Evolutionary conservation across 2,888 invertebrate genomes (phyloP).

Genomic region (Zygogramma bicolorata): DNA sequence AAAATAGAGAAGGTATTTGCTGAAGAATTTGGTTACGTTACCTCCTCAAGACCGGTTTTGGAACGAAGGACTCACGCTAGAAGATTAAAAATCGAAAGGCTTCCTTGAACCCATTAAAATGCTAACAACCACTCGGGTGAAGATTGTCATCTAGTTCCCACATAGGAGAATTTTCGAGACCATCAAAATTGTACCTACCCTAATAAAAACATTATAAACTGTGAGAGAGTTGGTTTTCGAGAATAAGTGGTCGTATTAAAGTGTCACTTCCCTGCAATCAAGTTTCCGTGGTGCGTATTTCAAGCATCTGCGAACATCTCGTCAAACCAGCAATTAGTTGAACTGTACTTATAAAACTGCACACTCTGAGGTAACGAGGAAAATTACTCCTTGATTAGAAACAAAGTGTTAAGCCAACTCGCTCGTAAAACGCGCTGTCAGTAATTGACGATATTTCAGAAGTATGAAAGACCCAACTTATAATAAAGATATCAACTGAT

Average conservation of each 20-base stretch:
- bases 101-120: neutral
- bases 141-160: neutral
- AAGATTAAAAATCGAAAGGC: neutral
- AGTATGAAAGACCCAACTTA: too few relatives aligned
- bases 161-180: neutral
- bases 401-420: too few relatives aligned
- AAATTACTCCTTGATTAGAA: too few relatives aligned
- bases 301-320: neutral
- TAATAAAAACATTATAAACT: neutral
- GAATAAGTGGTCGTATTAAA: neutral
- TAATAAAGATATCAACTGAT: too few relatives aligned
- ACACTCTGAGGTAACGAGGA: neutral
- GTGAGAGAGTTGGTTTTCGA: neutral
- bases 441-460: too few relatives aligned
- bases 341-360: neutral
- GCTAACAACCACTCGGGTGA: neutral
- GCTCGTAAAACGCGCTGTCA: too few relatives aligned
- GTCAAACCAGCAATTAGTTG: neutral
- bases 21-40: too few relatives aligned
- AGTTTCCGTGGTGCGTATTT: neutral
- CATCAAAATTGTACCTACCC: neutral
- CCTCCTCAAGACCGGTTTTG: too few relatives aligned
- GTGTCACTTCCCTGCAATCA: neutral
- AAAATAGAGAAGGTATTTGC: too few relatives aligned
- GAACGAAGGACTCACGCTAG: too few relatives aligned